Conservation (phyloP, 2,888 invertebrate species). For the Nemoura dubitans region DNA sequence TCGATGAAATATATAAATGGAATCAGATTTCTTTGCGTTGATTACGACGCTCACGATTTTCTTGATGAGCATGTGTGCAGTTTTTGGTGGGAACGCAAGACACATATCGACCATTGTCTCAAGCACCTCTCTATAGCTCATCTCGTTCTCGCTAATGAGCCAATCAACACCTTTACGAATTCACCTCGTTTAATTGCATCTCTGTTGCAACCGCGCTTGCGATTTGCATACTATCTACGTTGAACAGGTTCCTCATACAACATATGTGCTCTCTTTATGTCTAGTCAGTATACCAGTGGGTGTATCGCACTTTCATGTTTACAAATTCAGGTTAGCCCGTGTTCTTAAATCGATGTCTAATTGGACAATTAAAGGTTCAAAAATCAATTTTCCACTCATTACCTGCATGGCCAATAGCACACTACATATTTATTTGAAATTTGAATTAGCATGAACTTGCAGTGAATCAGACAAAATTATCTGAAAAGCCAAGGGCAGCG, state of each 20-base stretch:
- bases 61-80: neutral
- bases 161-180: neutral
- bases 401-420: neutral
- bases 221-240: neutral
- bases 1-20: neutral
- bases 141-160: neutral
- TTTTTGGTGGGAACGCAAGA: neutral
- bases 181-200: neutral
- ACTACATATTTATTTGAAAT: no score
- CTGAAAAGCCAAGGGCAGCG: neutral
- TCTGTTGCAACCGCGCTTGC: neutral
- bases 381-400: neutral
- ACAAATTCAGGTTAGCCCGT: neutral
- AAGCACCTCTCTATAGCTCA: neutral
- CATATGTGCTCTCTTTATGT: no score
- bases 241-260: neutral
- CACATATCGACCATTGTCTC: neutral
- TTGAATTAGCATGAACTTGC: no score
- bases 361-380: neutral
- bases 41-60: neutral
- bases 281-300: neutral
- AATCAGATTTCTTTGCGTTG: neutral
- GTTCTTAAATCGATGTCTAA: neutral
- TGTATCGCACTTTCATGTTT: neutral
- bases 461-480: neutral